A percentile compares a stretch with the other conserved stretches of the same genome.
These are phyloP conservation scores for Artemisiospiza belli DNA, from an alignment of 2,113 vertebrate species.

Conservation along the genomic window DNA sequence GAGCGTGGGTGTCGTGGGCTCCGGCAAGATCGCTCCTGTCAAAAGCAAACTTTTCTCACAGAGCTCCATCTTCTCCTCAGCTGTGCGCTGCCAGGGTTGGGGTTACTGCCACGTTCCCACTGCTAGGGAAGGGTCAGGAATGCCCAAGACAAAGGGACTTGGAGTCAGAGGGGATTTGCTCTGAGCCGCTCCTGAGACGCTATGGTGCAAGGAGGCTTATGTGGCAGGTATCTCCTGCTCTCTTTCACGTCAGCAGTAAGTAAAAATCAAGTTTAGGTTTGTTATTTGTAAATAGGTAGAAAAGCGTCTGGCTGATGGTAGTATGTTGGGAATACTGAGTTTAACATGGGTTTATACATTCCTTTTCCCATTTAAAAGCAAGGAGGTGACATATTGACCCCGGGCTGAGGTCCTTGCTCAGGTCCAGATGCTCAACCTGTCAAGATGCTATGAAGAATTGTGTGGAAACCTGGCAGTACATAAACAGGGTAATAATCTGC, in stretches of 20 bases:
- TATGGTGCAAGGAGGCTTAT: background rate
- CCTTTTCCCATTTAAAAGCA: background rate
- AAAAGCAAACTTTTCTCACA: background rate
- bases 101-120: background rate
- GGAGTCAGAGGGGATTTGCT: background rate
- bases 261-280: background rate
- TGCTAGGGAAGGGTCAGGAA: background rate
- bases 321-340: background rate
- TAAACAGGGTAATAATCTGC: background rate
- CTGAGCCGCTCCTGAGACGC: background rate
- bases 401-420: background rate
- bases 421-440: background rate
- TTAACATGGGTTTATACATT: background rate
- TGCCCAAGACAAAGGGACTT: background rate
- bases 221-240: background rate
- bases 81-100: background rate
- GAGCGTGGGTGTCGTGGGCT: background rate
- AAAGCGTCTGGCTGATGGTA: background rate
- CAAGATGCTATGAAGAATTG: background rate
- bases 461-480: conserved; percentile 1
- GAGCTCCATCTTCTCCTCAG: background rate
- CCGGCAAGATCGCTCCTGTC: background rate
- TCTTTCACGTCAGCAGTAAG: background rate
- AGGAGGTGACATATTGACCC: background rate
- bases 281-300: background rate